Evolutionary conservation across 2,113 vertebrate species (phyloP).

Genomic region (Vicugna pacos): DNA sequence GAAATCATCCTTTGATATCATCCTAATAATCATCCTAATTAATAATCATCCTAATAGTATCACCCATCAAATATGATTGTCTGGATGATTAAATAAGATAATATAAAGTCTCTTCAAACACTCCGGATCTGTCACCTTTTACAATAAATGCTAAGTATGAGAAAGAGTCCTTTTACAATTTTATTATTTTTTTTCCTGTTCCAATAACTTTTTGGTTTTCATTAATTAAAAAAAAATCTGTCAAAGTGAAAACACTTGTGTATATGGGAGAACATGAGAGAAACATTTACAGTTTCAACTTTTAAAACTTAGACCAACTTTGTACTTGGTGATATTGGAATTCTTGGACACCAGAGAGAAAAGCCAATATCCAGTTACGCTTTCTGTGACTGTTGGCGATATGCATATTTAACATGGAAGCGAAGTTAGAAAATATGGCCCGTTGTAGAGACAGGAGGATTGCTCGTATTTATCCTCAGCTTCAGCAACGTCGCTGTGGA

Average conservation of each 20-base stretch:
- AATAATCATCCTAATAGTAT: background rate
- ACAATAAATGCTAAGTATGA: background rate
- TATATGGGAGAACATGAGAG: background rate
- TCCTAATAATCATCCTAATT: too few relatives aligned
- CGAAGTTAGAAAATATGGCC: background rate
- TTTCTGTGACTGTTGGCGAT: background rate
- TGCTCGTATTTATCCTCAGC: background rate
- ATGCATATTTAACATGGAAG: background rate
- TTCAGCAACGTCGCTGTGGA: background rate
- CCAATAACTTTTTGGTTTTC: slow-evolving; percentile 27
- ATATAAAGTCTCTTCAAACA: background rate
- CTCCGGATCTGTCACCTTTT: background rate
- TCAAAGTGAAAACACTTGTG: background rate
- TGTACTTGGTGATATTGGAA: background rate
- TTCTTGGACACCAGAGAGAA: background rate
- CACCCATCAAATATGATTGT: background rate
- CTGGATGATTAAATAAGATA: slow-evolving; percentile 1
- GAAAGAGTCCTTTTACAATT: background rate
- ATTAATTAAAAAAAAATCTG: background rate
- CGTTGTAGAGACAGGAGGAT: background rate
- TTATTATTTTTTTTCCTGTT: background rate
- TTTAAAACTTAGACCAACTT: slow-evolving; percentile 17
- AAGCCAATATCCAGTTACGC: background rate
- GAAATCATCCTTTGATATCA: background rate
- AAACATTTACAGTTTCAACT: background rate